Base-by-base conservation (phyloP, 2,888 invertebrate genomes). In the Brachyopa scutellaris region DNA sequence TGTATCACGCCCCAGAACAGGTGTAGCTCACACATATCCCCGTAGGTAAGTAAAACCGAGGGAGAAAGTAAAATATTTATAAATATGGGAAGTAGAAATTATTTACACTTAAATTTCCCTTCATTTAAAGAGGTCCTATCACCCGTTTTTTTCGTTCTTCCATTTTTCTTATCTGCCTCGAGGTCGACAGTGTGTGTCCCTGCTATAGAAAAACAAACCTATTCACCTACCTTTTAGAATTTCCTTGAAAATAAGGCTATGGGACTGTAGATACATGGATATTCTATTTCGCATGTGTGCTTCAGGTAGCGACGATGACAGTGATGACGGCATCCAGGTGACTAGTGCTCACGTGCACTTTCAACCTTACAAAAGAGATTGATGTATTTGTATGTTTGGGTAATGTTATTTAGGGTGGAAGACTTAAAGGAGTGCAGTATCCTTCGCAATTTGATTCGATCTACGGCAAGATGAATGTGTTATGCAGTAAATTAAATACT, bases 51-150 rank as follows among this genome's bases (percentile, higher is more conserved):
- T 7, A 49, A 42, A 40, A n/a, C 17, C 8, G 31, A 62, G 55
- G 59, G 57, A 36, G 33, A 49, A 80, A 59, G 67, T 51, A 11
- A 47, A 40, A 23, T 49, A 45, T 55, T 26, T 23, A 62, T 57
- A 49, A 57, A 69, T 26, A 62, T 49, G 19, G 62, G 51, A 62
- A 74, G 64, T 29, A 9, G 31, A 23, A 66, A 77, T 82, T 82
- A 77, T 82, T 82, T 66, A 55, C 66, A 66, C 77, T 72, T 64
- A 61, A 66, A 82, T 55, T 51, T 66, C 36, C 69, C 53, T 70
- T 61, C 40, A 77, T 64, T 53, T 70, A 66, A 70, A 70, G 64
- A 77, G 64, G 59, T 72, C 59, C 59, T 77, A 77, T 82, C 64
- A 82, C 59, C 64, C 40, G 13, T 9, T 47, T 53, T 23, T 15